phyloP scores from a whole-genome alignment of 1,140 invertebrate genomes.

The Laodelphax striatellus region DNA sequence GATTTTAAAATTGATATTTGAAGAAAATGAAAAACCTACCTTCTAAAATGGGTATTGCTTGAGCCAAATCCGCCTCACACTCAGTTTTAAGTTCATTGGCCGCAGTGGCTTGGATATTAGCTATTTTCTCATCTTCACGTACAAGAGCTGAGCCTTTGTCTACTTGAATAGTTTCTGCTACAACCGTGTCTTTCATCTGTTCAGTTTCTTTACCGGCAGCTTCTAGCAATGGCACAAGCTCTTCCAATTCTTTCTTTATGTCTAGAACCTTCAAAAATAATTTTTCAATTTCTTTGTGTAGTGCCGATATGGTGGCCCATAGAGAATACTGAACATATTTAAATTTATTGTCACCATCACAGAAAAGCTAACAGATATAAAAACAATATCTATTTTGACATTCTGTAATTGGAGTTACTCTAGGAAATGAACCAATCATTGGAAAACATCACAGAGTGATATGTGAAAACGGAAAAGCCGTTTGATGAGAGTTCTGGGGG shows the following conservation, averaged over 20 bases:
- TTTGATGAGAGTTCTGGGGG: no score
- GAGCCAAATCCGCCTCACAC: constrained; percentile 82
- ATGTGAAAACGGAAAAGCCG: no score
- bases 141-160: constrained; percentile 75
- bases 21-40: constrained; percentile 28
- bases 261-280: constrained; percentile 1
- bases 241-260: constrained; percentile 30
- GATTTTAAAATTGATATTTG: no score
- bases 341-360: no score
- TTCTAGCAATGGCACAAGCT: constrained; percentile 74
- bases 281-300: neutral
- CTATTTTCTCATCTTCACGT: constrained; percentile 81
- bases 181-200: constrained; percentile 75
- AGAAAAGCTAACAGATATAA: no score
- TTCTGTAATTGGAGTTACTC: no score
- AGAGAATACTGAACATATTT: no score
- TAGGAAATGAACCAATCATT: no score
- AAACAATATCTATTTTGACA: no score
- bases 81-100: constrained; percentile 74
- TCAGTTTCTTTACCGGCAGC: constrained; percentile 69
- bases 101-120: constrained; percentile 76
- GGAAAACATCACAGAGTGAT: no score
- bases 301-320: no score
- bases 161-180: constrained; percentile 74
- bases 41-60: constrained; percentile 80